Conservation (phyloP, 2,888 invertebrate genomes). For the Pollenia labialis region DNA sequence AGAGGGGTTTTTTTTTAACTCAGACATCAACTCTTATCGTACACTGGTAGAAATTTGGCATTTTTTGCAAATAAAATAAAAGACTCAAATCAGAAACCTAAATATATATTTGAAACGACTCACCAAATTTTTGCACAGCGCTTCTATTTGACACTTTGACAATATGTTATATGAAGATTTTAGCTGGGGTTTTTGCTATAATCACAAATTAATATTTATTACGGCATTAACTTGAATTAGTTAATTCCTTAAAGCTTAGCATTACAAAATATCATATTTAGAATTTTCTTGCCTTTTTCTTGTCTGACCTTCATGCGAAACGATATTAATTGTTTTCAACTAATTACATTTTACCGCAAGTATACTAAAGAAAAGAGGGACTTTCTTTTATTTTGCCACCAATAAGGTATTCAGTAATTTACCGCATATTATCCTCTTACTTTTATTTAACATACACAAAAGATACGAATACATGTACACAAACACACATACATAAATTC, state of each 20-base stretch:
- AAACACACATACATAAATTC: slow-evolving; percentile 5
- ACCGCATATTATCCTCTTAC: slow-evolving; percentile 43
- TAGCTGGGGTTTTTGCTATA: too few relatives aligned
- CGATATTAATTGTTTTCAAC: slow-evolving; percentile 24
- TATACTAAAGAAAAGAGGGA: slow-evolving; percentile 49
- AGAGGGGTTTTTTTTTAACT: too few relatives aligned
- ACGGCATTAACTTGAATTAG: too few relatives aligned
- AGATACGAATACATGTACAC: not conserved
- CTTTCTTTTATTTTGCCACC: slow-evolving; percentile 26
- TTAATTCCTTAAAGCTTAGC: not conserved
- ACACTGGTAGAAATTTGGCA: too few relatives aligned
- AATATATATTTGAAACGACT: too few relatives aligned
- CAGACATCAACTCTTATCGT: too few relatives aligned
- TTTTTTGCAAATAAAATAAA: too few relatives aligned
- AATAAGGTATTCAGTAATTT: slow-evolving; percentile 59
- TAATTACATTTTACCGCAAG: slow-evolving; percentile 57
- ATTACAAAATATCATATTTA: not conserved
- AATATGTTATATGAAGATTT: too few relatives aligned
- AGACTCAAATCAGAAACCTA: too few relatives aligned
- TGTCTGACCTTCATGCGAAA: not conserved
- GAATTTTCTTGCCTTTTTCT: not conserved
- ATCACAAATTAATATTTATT: too few relatives aligned
- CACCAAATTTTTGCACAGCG: too few relatives aligned
- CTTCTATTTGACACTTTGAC: too few relatives aligned
- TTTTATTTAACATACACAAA: slow-evolving; percentile 5